phyloP scores from a whole-genome alignment of 2,797 vertebrate genomes.

The Sebastes aleutianus region DNA sequence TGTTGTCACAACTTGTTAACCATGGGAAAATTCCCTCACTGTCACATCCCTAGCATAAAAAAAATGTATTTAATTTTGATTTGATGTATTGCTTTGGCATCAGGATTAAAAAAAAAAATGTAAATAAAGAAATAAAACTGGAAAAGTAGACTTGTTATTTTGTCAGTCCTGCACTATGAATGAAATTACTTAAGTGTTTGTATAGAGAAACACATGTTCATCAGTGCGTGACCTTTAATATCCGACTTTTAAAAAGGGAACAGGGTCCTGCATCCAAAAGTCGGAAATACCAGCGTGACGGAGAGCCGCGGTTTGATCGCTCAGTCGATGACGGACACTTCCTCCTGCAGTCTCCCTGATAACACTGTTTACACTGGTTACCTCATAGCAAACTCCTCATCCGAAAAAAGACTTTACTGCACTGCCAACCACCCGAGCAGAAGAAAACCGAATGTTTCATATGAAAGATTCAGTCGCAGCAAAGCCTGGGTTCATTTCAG shows the following conservation, averaged over 20 bases:
- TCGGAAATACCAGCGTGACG: conserved; percentile 61
- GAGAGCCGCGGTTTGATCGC: conserved; percentile 47
- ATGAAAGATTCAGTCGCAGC: neutral
- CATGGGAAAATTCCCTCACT: neutral
- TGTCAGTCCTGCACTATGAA: neutral
- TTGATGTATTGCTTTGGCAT: neutral
- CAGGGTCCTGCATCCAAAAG: conserved; percentile 18
- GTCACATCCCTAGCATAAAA: neutral
- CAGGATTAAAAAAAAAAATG: neutral
- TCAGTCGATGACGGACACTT: conserved; percentile 70
- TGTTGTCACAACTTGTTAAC: neutral
- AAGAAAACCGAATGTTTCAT: neutral
- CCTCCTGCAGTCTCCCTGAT: conserved; percentile 74
- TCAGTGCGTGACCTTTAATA: conserved; percentile 18
- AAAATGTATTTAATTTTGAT: neutral
- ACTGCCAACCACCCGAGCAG: neutral
- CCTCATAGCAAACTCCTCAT: conserved; percentile 37
- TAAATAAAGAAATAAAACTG: neutral
- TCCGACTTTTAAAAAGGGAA: conserved; percentile 21
- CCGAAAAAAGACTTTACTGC: conserved; percentile 31
- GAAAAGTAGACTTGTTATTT: neutral
- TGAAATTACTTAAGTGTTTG: neutral
- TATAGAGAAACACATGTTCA: neutral
- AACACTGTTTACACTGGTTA: conserved; percentile 70
- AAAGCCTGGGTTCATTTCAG: neutral